phyloP scores from a whole-genome alignment of 2,113 vertebrate genomes.

The Hirundichthys speculiger region DNA sequence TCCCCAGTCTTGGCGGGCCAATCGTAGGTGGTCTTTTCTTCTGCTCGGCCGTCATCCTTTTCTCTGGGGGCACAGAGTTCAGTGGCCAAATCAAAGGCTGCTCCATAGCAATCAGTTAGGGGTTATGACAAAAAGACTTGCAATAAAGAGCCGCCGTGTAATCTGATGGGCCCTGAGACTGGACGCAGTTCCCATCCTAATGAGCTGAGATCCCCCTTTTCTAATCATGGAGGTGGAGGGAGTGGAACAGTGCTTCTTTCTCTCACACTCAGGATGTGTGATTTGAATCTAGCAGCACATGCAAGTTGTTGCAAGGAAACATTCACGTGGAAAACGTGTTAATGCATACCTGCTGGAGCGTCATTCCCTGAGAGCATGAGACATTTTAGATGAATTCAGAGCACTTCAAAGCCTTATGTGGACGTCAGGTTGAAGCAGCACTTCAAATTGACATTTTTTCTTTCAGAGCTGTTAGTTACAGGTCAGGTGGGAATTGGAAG shows the following conservation, averaged over 20 bases:
- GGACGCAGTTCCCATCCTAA: conserved; percentile 66
- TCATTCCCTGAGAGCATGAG: no score
- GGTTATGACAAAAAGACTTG: conserved; percentile 72
- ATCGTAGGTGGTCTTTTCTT: conserved; percentile 68
- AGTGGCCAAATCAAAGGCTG: conserved; percentile 76
- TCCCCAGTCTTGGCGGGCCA: conserved; percentile 41
- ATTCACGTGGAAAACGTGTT: no score
- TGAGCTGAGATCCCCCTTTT: conserved; percentile 61
- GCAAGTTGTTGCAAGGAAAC: conserved; percentile 3
- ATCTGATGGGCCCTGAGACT: conserved; percentile 75
- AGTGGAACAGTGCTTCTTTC: conserved; percentile 49
- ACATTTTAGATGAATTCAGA: no score
- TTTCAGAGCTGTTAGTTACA: no score
- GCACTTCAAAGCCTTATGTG: no score
- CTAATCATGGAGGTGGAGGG: conserved; percentile 53
- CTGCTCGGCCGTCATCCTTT: conserved; percentile 33
- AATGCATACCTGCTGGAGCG: no score
- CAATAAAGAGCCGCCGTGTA: conserved; percentile 64
- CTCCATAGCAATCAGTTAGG: conserved; percentile 77
- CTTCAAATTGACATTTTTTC: no score
- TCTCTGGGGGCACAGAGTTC: conserved; percentile 53
- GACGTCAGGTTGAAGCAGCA: no score
- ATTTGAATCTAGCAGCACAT: conserved; percentile 13
- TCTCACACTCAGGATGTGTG: conserved; percentile 17
- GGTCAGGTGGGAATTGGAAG: no score